Evolutionary conservation across 30 jellyfish, hydroid and myxozoan species (phyloP), one percentile per base, ranked within the genome.

Genomic region (Sanderia malayensis): DNA sequence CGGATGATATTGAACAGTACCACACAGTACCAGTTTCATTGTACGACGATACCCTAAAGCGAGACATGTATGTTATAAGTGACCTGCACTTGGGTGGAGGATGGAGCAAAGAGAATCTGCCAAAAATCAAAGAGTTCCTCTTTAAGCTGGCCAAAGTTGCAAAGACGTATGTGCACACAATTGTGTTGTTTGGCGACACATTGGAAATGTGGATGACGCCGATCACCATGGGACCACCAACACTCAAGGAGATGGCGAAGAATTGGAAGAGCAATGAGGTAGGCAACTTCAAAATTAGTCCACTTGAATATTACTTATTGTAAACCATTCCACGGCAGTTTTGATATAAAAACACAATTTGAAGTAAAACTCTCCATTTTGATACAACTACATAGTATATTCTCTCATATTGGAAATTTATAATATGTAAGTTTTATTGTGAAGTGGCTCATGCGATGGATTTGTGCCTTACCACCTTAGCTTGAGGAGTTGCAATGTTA

Each of bases 141-240:
- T 19, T 19, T 15, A 8, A 46, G 28, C 22, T 76, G 58, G 81
- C 80, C 17, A 63, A 63, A 76, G 23, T 61, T 17, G 87, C 87
- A 24, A 47, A 59, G 59, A 1, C 8, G n/a, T 37, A 23, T 4
- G 61, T 46, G 22, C 87, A 76, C 41, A 15, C 87, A n/a, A 28
- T 76, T 29, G 69, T 76, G 7, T 46, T 76, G 23, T 57, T 76
- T 26, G 87, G 87, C 1, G 87, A 76, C 44, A 46, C 61, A 28
- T 76, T 76, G 60, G 87, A 76, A 18, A 62, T 76, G 81, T 76
- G 87, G 87, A 27, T 28, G 52, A 63, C 80, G 18, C 87, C 87
- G 6, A 76, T 76, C 2, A 44, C 74, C 31, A 44, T 45, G 80
- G 44, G 67, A 11, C 87, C 87, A 32, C 71, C 58, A 11, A 13